Conservation (phyloP, 2,113 vertebrate genomes). For the Cichladusa arquata region DNA sequence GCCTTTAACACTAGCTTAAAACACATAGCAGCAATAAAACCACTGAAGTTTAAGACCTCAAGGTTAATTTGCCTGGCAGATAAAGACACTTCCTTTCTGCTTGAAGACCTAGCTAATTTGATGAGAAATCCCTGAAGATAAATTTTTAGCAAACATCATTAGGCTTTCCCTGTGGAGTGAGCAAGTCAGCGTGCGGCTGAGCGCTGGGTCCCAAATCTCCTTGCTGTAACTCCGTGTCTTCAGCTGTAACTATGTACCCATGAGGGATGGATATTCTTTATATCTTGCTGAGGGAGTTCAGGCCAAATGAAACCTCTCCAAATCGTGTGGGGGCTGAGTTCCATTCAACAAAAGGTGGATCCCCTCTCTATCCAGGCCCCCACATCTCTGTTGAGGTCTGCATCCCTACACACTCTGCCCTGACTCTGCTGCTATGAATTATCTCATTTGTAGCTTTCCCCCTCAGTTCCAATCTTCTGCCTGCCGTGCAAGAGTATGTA, state of each 20-base stretch:
- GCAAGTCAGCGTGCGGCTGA: background rate
- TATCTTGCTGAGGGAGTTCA: background rate
- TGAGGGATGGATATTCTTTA: background rate
- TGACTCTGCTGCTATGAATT: background rate
- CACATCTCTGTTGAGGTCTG: background rate
- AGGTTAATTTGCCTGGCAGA: background rate
- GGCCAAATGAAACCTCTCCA: background rate
- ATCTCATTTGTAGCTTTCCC: background rate
- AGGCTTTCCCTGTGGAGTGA: background rate
- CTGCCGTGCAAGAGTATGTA: background rate
- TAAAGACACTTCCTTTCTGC: background rate
- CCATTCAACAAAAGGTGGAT: background rate
- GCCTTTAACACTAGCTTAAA: background rate
- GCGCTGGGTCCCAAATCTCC: background rate
- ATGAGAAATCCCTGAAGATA: background rate
- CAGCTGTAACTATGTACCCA: background rate
- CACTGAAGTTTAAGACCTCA: background rate
- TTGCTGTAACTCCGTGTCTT: background rate
- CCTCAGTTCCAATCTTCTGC: background rate
- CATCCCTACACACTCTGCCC: background rate
- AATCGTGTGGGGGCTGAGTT: background rate
- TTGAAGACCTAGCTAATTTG: background rate
- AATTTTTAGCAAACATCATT: background rate
- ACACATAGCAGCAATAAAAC: background rate
- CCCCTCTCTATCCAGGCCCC: background rate